Base-by-base conservation (phyloP, 2,888 invertebrate genomes). In the Xanthia icteritia region DNA sequence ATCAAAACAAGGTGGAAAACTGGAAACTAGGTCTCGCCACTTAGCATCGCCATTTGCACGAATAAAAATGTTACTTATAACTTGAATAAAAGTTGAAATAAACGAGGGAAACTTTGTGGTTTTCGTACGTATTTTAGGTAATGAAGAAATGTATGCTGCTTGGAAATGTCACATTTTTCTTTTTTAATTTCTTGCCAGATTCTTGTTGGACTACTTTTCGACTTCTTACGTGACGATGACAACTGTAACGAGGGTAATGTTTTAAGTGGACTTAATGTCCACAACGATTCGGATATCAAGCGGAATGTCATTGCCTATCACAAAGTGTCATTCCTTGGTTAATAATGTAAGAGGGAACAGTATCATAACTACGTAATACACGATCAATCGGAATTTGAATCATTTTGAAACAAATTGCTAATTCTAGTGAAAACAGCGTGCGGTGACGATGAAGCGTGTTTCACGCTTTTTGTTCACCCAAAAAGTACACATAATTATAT, bases 1-100 rank as follows among this genome's bases (percentile, higher is more conserved):
- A 76, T 76, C 56, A 77, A 73, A 78, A 81, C 69, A 58, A 74
- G 63, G 54, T 78, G 60, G 56, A 20, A 75, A 66, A 76, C 58
- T 60, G n/a, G 64, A 80, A 88, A 87, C 78, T 83, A 61, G 78
- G 86, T 75, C 79, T 42, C 48, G 42, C 58, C 67, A 76, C 69
- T 75, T 84, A 77, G 75, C 76, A 23, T n/a, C 66, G 56, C 70
- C 85, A 76, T 82, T 87, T 80, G 77, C 56, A 31, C 60, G 60
- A 80, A 88, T 82, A 86, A 84, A 88, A 86, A 86, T 76, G 76
- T 84, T 66, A 31, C 31, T 31, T 31, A 58, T 68, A 78, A 79
- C 76, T 79, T 79, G 54, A 73, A 51, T 77, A 75, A 77, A 79
- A 72, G 76, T 77, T 76, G 77, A 64, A 79, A 79, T 73, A 71